Conservation (phyloP, 1,140 invertebrate species). For the Drosophila funebris region DNA sequence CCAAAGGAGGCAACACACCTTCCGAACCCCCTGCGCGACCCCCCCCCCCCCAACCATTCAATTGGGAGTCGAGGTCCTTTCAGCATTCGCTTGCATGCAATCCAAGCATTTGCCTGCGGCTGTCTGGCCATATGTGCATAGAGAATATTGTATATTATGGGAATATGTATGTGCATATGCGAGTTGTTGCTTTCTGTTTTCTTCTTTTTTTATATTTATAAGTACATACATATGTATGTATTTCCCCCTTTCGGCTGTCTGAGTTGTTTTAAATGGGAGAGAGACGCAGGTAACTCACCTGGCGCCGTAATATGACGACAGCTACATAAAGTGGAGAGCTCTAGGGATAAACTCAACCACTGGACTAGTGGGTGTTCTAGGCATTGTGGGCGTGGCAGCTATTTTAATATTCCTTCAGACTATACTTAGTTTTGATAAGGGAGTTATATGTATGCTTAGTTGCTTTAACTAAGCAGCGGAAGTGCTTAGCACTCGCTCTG, state of each 20-base stretch:
- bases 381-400: slow-evolving; percentile 22
- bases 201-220: slow-evolving; percentile 7
- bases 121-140: slow-evolving; percentile 42
- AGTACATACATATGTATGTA: neutral
- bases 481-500: slow-evolving; percentile 25
- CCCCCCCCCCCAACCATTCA: too few relatives aligned
- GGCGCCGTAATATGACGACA: slow-evolving; percentile 26
- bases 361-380: slow-evolving; percentile 11
- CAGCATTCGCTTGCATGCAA: slow-evolving; percentile 66
- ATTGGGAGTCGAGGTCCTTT: slow-evolving; percentile 28
- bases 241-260: slow-evolving; percentile 34
- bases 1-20: slow-evolving; percentile 9
- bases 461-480: slow-evolving; percentile 45
- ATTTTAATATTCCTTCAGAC: slow-evolving; percentile 40
- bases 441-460: slow-evolving; percentile 13
- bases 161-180: slow-evolving; percentile 13
- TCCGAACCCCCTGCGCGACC: neutral
- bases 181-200: slow-evolving; percentile 28
- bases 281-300: slow-evolving; percentile 10
- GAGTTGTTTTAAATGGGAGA: slow-evolving; percentile 39
- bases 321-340: slow-evolving; percentile 6
- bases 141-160: slow-evolving; percentile 9
- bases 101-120: slow-evolving; percentile 60
- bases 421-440: slow-evolving; percentile 44
- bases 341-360: slow-evolving; percentile 7